These are phyloP conservation scores for Leptatherina wallacei DNA, from an alignment of 2,797 vertebrate genomes.

Conservation along the genomic window DNA sequence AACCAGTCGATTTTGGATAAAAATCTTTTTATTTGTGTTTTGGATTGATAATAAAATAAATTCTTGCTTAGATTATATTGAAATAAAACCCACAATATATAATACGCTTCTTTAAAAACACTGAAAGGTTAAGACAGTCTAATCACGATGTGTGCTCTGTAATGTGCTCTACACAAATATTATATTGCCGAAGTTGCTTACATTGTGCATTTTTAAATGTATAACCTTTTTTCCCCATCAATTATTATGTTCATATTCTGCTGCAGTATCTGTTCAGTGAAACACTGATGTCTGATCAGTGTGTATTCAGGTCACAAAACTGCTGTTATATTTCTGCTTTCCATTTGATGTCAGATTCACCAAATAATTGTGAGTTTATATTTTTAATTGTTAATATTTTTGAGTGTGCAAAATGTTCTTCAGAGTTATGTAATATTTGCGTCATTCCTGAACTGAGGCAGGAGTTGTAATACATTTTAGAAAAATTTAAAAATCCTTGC, in stretches of 20 bases:
- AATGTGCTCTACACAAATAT: background rate
- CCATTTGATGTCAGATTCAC: slow-evolving; percentile 38
- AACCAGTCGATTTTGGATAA: background rate
- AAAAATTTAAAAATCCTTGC: background rate
- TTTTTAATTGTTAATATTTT: background rate
- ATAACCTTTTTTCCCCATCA: background rate
- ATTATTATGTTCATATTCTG: background rate
- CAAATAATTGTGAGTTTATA: background rate
- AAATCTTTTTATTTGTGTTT: background rate
- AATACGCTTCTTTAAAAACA: background rate
- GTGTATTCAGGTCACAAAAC: background rate
- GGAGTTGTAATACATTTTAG: background rate
- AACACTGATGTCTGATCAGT: background rate
- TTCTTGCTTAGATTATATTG: background rate
- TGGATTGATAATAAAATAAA: background rate
- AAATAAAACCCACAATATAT: background rate
- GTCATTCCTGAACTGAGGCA: background rate
- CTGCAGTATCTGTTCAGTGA: background rate
- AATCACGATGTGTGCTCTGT: background rate
- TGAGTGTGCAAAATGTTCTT: background rate
- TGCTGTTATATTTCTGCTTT: slow-evolving; percentile 1
- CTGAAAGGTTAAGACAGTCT: background rate
- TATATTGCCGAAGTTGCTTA: background rate
- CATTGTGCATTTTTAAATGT: background rate
- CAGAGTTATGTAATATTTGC: background rate